These are phyloP conservation scores for Falco naumanni DNA, from an alignment of 2,797 vertebrate genomes.

Conservation along the genomic window DNA sequence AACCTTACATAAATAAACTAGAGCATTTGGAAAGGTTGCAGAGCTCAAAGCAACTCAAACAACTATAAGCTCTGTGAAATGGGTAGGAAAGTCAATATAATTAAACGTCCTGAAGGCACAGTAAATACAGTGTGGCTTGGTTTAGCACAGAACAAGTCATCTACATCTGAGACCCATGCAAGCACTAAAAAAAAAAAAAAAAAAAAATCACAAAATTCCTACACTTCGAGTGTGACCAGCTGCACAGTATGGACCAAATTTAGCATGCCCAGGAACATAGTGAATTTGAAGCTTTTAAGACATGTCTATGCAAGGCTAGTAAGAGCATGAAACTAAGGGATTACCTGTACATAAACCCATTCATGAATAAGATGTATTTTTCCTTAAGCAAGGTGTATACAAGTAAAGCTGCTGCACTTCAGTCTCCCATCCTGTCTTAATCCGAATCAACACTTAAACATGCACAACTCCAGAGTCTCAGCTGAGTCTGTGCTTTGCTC, in stretches of 20 bases:
- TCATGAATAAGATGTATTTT: neutral
- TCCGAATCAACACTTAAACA: neutral
- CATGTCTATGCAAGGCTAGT: neutral
- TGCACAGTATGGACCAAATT: neutral
- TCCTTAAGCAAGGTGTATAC: neutral
- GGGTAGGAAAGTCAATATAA: neutral
- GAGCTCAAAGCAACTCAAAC: neutral
- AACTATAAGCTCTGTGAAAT: neutral
- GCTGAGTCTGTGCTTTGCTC: neutral
- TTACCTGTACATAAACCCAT: neutral
- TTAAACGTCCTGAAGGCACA: neutral
- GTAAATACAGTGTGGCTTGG: neutral
- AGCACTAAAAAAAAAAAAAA: neutral
- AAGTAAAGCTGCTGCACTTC: neutral
- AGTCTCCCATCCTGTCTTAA: neutral
- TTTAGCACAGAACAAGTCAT: neutral
- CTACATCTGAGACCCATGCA: neutral
- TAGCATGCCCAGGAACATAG: neutral
- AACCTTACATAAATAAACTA: neutral
- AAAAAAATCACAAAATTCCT: neutral
- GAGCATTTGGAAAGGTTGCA: neutral
- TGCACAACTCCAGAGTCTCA: neutral
- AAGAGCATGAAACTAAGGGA: neutral
- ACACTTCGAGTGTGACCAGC: neutral
- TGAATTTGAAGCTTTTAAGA: neutral